A percentile compares a stretch with the other conserved stretches of the same genome.
These are phyloP conservation scores for Lacanobia oleracea DNA, from an alignment of 2,888 invertebrate genomes.

Conservation along the genomic window DNA sequence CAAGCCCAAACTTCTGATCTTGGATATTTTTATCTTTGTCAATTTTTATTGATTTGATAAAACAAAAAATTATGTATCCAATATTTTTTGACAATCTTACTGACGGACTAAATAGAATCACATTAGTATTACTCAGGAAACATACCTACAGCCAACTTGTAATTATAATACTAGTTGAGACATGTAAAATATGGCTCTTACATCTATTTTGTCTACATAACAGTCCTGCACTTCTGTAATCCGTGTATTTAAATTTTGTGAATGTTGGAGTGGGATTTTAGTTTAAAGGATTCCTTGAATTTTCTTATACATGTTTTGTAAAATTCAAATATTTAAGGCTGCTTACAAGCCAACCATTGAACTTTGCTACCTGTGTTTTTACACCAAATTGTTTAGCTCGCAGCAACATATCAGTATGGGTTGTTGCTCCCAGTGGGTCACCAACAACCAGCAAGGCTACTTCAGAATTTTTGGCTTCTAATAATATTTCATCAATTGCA, in stretches of 20 bases:
- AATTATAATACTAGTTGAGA: too few species aligned
- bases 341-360: not conserved
- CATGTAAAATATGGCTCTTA: too few species aligned
- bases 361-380: slow-evolving; percentile 88
- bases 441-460: slow-evolving; percentile 98
- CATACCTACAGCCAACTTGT: too few species aligned
- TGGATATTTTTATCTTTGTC: too few species aligned
- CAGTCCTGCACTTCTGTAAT: not conserved
- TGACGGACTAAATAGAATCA: too few species aligned
- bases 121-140: too few species aligned
- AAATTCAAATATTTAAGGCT: not conserved
- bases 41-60: too few species aligned
- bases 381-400: slow-evolving; percentile 96
- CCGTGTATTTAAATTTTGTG: not conserved
- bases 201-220: too few species aligned
- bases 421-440: slow-evolving; percentile 99
- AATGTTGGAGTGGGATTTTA: not conserved
- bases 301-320: not conserved
- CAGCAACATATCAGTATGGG: slow-evolving; percentile 98
- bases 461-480: slow-evolving; percentile 93
- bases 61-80: too few species aligned
- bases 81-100: too few species aligned
- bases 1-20: too few species aligned
- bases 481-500: slow-evolving; percentile 95
- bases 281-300: not conserved